phyloP scores from a whole-genome alignment of 2,113 vertebrate genomes.

The Cinclus cinclus region DNA sequence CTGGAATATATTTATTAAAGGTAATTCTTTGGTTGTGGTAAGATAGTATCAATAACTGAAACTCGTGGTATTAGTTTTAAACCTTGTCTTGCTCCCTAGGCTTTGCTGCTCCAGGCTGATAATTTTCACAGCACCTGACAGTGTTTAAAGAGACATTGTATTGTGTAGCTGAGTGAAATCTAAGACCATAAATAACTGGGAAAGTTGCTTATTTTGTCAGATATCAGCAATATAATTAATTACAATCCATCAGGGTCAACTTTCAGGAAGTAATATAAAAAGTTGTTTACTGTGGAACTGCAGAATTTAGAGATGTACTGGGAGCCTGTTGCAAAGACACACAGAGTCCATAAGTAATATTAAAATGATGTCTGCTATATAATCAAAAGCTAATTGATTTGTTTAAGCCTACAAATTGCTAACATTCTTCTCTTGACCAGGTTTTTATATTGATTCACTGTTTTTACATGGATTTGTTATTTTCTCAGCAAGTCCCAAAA shows the following conservation, averaged over 20 bases:
- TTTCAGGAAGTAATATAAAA: not conserved
- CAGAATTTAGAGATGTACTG: not conserved
- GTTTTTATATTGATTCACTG: not conserved
- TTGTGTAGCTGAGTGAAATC: conserved; percentile 46
- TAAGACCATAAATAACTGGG: conserved; percentile 57
- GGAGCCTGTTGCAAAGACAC: not conserved
- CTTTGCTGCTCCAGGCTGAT: conserved; percentile 4
- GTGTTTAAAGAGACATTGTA: conserved; percentile 36
- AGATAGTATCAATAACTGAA: conserved; percentile 61
- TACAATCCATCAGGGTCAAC: conserved; percentile 2
- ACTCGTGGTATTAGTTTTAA: conserved; percentile 28
- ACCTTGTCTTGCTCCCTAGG: not conserved
- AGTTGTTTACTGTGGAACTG: not conserved
- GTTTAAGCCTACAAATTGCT: not conserved
- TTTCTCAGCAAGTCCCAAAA: not conserved
- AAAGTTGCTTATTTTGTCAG: conserved; percentile 50
- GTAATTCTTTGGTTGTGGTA: conserved; percentile 73
- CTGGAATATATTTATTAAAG: conserved; percentile 68
- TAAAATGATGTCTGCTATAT: not conserved
- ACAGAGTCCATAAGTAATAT: not conserved
- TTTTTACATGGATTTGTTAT: not conserved
- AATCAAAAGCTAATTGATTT: not conserved
- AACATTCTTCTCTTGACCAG: not conserved
- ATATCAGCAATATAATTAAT: conserved; percentile 56
- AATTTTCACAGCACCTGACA: conserved; percentile 60